A percentile compares a stretch with the other conserved stretches of the same genome.
phyloP scores from a whole-genome alignment of 2,888 invertebrate species.

The Epsilonema sp. region DNA sequence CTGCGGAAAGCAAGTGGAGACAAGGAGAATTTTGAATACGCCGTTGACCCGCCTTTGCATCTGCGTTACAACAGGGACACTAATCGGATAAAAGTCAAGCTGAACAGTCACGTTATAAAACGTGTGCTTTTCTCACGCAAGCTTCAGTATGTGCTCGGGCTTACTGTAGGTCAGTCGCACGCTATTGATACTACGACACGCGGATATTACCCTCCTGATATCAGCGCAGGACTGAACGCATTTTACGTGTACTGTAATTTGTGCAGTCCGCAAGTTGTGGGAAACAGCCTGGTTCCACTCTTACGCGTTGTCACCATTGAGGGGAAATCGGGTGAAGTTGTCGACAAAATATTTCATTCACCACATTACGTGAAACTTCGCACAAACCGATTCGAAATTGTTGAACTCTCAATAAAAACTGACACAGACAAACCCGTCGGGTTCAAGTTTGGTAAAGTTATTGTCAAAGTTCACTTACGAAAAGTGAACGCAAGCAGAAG shows the following conservation, averaged over 20 bases:
- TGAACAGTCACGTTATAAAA: neutral
- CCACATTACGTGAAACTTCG: conserved; percentile 2
- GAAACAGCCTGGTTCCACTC: neutral
- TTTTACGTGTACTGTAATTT: conserved; percentile 4
- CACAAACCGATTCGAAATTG: neutral
- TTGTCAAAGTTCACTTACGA: conserved; percentile 5
- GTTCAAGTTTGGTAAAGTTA: conserved; percentile 1
- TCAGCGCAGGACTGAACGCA: conserved; percentile 1
- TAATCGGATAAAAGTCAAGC: neutral
- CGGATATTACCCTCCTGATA: neutral
- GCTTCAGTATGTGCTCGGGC: neutral
- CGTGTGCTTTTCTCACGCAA: neutral
- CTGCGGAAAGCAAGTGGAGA: too few relatives aligned
- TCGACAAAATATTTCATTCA: neutral
- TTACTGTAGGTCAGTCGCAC: too few relatives aligned
- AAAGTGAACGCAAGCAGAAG: too few relatives aligned
- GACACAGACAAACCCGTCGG: neutral
- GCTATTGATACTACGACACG: too few relatives aligned
- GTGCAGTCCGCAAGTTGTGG: neutral
- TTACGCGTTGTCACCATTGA: neutral
- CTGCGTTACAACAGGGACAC: neutral
- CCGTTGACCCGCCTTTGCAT: too few relatives aligned
- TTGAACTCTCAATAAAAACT: conserved; percentile 1
- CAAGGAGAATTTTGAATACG: too few relatives aligned
- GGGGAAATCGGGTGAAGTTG: conserved; percentile 1